Evolutionary conservation across 2,888 invertebrate species (phyloP), one percentile per base, ranked within the genome.

Genomic region (Epirrhoe alternata): DNA sequence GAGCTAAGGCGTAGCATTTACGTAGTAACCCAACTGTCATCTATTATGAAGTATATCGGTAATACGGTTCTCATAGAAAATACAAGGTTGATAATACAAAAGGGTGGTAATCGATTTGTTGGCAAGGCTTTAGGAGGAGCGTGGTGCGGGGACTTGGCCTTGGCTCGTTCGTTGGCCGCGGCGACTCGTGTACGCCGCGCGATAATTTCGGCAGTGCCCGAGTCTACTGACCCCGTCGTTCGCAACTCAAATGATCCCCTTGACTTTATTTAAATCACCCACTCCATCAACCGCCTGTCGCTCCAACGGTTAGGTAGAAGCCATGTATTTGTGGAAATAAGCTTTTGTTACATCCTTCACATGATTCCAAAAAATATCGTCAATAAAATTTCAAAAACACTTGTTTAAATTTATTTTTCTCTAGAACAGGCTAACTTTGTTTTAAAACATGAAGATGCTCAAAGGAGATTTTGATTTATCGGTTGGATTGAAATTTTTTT

Each of bases 171-270:
- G 89, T 90, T 90, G 88, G 85, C 90, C 90, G 88, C 73, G 71
- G 70, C 74, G 73, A 78, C 89, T 86, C 89, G 90, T 90, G 90
- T 90, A 88, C 78, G 81, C 75, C 79, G 61, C 82, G 90, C 89
- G 91, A 90, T 92, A 89, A 92, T 89, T 92, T 92, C 90, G 92
- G 92, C 92, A 83, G 85, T 87, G 84, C 78, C 76, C 72, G 87
- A 88, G 92, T 90, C 84, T 92, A 92, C 90, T 92, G 92, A 92
- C 92, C 92, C 92, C 92, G 86, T 80, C 79, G 86, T 81, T 90
- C 86, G 87, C 90, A 88, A 89, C 90, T 87, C 88, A 86, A 90
- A 88, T 89, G 84, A 88, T 90, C 88, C 87, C 88, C 92, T 92
- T 90, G 89, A 89, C 89, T 92, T 90, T 91, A 92, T 92, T 92